Conservation (phyloP, 2,888 invertebrate species). For the Tholera decimalis region DNA sequence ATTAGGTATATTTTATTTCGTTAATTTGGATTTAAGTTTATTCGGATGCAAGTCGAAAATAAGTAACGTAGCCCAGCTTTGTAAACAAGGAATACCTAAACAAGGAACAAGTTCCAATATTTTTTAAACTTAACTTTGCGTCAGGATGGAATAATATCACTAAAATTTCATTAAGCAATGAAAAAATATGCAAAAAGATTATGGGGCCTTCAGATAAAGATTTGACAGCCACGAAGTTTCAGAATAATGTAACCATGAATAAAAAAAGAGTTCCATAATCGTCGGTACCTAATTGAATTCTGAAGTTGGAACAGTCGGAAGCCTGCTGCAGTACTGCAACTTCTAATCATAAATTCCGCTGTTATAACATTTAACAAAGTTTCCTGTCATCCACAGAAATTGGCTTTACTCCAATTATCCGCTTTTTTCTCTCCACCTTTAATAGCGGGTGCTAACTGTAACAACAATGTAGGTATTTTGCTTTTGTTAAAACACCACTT, state of each 20-base stretch:
- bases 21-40: no score
- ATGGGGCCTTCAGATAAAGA: conserved; percentile 54
- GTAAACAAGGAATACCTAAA: not conserved
- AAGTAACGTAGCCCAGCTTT: not conserved
- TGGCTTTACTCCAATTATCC: conserved; percentile 75
- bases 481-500: conserved; percentile 64
- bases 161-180: conserved; percentile 32
- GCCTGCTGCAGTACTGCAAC: conserved; percentile 72
- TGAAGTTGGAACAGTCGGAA: conserved; percentile 70
- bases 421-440: conserved; percentile 66
- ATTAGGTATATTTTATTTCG: not conserved
- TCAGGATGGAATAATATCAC: conserved; percentile 8
- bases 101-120: conserved; percentile 3
- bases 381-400: conserved; percentile 81
- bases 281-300: conserved; percentile 75
- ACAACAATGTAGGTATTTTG: conserved; percentile 69
- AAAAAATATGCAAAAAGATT: conserved; percentile 23
- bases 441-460: conserved; percentile 69
- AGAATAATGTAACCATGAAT: conserved; percentile 55
- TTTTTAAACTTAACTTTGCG: conserved; percentile 4
- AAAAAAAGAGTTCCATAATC: conserved; percentile 66
- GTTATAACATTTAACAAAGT: conserved; percentile 83
- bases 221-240: conserved; percentile 39
- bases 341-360: conserved; percentile 81
- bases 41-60: not conserved